Conservation (phyloP, 2,797 vertebrate genomes). For the Lerista edwardsae region DNA sequence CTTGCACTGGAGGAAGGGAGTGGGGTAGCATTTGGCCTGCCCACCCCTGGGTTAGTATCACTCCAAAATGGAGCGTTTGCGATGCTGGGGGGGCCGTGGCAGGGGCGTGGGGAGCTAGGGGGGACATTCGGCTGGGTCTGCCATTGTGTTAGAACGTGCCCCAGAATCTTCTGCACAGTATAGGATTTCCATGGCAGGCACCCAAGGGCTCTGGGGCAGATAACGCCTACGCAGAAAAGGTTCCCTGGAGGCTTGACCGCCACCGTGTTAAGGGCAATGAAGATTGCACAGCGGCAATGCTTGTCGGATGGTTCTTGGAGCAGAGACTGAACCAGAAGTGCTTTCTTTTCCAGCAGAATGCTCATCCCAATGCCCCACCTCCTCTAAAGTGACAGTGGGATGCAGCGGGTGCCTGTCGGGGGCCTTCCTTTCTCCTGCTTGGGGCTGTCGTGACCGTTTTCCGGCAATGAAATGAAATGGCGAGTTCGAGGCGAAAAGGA, state of each 20-base stretch:
- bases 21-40: too few relatives aligned
- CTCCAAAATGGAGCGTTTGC: too few relatives aligned
- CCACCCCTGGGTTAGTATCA: too few relatives aligned
- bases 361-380: neutral
- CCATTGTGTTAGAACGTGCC: neutral
- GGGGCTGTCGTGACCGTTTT: too few relatives aligned
- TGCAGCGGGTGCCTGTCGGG: neutral
- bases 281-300: neutral
- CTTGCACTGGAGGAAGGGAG: too few relatives aligned
- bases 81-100: too few relatives aligned
- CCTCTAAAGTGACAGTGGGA: neutral
- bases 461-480: conserved; percentile 47
- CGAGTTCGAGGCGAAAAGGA: conserved; percentile 22
- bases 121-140: too few relatives aligned
- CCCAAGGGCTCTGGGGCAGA: neutral
- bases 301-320: neutral
- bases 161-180: neutral
- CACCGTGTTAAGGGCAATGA: neutral
- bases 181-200: neutral
- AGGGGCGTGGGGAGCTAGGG: too few relatives aligned
- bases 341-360: conserved; percentile 10
- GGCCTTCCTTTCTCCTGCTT: neutral
- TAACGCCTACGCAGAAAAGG: neutral
- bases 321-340: neutral
- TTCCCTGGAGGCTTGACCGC: neutral